Conservation (phyloP, 2,797 vertebrate species). For the Acanthiza pusilla region DNA sequence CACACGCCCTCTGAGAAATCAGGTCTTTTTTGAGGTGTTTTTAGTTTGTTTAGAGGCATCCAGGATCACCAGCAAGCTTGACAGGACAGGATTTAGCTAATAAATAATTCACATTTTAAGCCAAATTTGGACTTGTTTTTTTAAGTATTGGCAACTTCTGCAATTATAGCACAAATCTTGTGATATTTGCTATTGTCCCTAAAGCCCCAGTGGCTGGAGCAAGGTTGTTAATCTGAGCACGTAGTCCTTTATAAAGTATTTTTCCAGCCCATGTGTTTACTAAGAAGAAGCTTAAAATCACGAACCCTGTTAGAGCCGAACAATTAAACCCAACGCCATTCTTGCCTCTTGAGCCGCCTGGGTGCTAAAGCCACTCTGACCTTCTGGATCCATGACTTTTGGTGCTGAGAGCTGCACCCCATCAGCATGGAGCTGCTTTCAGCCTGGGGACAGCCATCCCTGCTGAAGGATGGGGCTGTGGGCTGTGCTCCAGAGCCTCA, state of each 20-base stretch:
- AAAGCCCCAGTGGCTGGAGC: background rate
- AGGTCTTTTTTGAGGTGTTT: background rate
- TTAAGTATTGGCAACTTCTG: background rate
- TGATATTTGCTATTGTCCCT: constrained; percentile 10
- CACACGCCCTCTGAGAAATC: background rate
- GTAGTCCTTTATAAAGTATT: background rate
- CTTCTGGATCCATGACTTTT: background rate
- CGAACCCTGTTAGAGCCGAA: background rate
- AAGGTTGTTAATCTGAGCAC: background rate
- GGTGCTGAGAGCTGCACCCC: background rate
- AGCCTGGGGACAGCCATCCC: background rate
- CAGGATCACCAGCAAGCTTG: background rate
- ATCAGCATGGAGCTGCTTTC: background rate
- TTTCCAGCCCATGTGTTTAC: background rate
- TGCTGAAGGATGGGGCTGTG: accelerated
- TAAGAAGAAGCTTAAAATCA: background rate
- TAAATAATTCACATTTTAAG: background rate
- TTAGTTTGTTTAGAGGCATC: background rate
- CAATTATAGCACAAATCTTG: background rate
- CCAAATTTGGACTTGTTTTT: background rate
- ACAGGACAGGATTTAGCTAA: background rate
- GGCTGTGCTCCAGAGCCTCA: background rate
- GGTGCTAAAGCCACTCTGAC: background rate
- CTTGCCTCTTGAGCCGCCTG: background rate
- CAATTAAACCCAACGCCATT: background rate